Percentiles rank a stretch among this genome's conserved stretches.
Conservation (phyloP, 2,888 invertebrate species). For the Ormyrus rosae region DNA sequence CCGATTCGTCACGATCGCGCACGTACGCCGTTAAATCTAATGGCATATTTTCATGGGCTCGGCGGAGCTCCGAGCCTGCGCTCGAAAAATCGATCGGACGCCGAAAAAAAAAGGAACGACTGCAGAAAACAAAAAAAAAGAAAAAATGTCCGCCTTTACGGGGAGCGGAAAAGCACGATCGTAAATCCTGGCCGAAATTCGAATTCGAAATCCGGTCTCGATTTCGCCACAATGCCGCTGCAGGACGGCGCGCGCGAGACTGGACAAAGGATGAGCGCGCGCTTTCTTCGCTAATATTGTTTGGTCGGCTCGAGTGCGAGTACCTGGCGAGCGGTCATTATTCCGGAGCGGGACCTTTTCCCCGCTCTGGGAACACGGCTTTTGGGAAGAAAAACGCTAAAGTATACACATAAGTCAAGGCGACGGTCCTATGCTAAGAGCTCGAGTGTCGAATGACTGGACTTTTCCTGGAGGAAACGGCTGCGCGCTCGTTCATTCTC, state of each 20-base stretch:
- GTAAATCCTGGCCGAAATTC: slow-evolving; percentile 55
- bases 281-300: slow-evolving; percentile 51
- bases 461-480: slow-evolving; percentile 25
- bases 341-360: slow-evolving; percentile 34
- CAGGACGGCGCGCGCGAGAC: slow-evolving; percentile 12
- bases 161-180: slow-evolving; percentile 26
- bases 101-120: slow-evolving; percentile 35
- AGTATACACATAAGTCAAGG: slow-evolving; percentile 36
- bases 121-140: not conserved
- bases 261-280: slow-evolving; percentile 22
- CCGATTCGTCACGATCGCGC: slow-evolving; percentile 29
- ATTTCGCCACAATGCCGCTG: slow-evolving; percentile 39
- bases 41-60: slow-evolving; percentile 17
- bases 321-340: slow-evolving; percentile 39
- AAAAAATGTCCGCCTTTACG: not conserved
- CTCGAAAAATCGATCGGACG: slow-evolving; percentile 34
- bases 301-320: slow-evolving; percentile 42
- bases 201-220: slow-evolving; percentile 52
- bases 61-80: not conserved
- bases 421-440: slow-evolving; percentile 34
- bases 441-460: slow-evolving; percentile 44
- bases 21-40: slow-evolving; percentile 31
- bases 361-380: slow-evolving; percentile 33
- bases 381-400: slow-evolving; percentile 17
- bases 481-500: slow-evolving; percentile 44